Evolutionary conservation across 2,113 vertebrate genomes (phyloP), one percentile per base, ranked within the genome.

Genomic region (Heterochromis multidens): DNA sequence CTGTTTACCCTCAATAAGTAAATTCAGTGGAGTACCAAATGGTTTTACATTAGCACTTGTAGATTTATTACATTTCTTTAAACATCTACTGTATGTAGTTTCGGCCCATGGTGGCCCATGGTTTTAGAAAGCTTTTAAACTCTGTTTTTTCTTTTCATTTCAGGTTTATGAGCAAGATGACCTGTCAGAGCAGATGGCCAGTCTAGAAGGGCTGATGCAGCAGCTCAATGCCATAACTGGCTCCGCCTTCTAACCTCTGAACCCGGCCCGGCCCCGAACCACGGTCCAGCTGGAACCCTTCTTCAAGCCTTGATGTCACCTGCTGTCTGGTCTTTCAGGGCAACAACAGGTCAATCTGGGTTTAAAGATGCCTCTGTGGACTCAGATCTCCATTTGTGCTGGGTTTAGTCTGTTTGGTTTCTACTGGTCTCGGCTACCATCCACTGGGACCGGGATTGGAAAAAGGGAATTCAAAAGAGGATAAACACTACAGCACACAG

Each of bases 211-310:
- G 84, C 93, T 99, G 83, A 99, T 99, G 98, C 98, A 99, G 95
- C 98, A 99, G 87, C 97, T 99, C 57, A 99, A 99, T 1, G 98
- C 98, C 87, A 99, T 99, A 94, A 99, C 98, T 1, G 97, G 98
- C 90, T 99, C 98, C 0, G 98, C 98, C 88, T 99, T 99, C 96
- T 99, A 96, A 96, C 90, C 82, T 23, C 13, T 49, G 79, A 63
- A 31, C 60, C 84, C 52, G 0, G 35, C 74, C 81, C 19, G 1
- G 59, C 77, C 79, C 74, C 72, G 59, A 31, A 60, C 79, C 80
- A 23, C 8, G 31, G 52, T 77, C 88, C 87, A 58, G 74, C 76
- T 60, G 77, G 52, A 86, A 85, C 63, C 21, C 17, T 59, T 84
- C 81, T 84, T 85, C 82, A 78, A 56, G 74, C 85, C 91, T 76